Evolutionary conservation across 92 coral and sea anemone species (phyloP).

Genomic region (Isaurus tuberculatus): DNA sequence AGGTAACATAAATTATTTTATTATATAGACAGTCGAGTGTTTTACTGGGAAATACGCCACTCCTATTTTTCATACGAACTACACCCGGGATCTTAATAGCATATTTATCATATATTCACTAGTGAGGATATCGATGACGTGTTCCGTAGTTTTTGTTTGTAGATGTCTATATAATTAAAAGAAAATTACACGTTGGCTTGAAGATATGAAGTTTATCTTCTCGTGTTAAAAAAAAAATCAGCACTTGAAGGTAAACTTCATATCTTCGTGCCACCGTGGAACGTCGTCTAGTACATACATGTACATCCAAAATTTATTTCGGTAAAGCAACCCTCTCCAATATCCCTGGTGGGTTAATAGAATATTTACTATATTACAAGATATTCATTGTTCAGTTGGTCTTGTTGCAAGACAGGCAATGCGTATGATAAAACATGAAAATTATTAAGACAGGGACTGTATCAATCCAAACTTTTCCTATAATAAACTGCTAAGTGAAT

Average conservation of each 20-base stretch:
- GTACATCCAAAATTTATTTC: slow-evolving; percentile 15
- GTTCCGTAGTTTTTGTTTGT: slow-evolving; percentile 2
- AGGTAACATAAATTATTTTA: slow-evolving; percentile 7
- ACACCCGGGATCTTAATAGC: slow-evolving; percentile 12
- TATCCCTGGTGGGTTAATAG: not conserved
- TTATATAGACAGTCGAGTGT: slow-evolving; percentile 4
- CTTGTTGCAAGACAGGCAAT: slow-evolving; percentile 6
- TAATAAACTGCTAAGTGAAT: not conserved
- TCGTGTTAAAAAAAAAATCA: not conserved
- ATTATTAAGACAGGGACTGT: not conserved
- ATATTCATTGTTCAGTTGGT: slow-evolving; percentile 17
- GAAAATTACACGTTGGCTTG: too few species aligned
- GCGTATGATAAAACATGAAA: slow-evolving; percentile 13
- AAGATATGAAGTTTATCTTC: too few species aligned
- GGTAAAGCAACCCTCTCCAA: not conserved
- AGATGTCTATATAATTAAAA: too few species aligned
- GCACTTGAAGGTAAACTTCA: not conserved
- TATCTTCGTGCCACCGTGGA: not conserved
- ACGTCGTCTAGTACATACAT: not conserved
- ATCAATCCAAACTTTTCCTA: not conserved
- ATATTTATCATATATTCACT: slow-evolving; percentile 8
- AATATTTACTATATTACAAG: not conserved
- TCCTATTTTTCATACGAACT: slow-evolving; percentile 1
- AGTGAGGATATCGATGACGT: slow-evolving; percentile 9
- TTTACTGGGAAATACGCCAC: slow-evolving; percentile 13